Percentiles rank a stretch among this genome's conserved stretches.
Evolutionary conservation across 92 coral and sea anemone genomes (phyloP).

Genomic region (Metridium senile): DNA sequence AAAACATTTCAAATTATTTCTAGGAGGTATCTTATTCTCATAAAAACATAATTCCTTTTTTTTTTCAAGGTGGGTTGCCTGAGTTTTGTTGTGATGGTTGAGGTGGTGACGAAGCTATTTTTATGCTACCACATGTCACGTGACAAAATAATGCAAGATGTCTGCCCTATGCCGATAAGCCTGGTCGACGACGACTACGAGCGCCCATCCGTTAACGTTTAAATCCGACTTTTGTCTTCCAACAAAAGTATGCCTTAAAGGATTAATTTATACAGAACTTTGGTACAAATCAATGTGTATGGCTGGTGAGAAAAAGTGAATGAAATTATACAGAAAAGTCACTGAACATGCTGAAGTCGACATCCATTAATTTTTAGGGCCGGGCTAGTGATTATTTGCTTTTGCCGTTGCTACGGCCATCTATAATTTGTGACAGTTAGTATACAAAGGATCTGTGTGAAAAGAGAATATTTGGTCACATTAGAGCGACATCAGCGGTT

Average conservation of each 20-base stretch:
- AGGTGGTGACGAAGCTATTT: not conserved
- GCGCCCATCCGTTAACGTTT: not conserved
- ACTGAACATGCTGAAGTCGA: not conserved
- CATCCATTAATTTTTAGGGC: not conserved
- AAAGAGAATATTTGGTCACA: constrained; percentile 70
- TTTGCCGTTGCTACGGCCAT: constrained; percentile 82
- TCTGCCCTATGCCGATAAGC: not conserved
- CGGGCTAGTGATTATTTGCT: constrained; percentile 14
- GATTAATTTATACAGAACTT: not conserved
- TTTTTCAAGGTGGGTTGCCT: not conserved
- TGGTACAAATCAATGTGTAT: not conserved
- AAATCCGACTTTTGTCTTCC: constrained; percentile 21
- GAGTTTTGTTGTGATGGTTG: too few relatives aligned
- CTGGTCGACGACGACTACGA: not conserved
- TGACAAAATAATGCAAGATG: not conserved
- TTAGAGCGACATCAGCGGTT: constrained; percentile 57
- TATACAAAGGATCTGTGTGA: constrained; percentile 72
- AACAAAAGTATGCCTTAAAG: constrained; percentile 9
- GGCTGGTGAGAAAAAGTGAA: not conserved
- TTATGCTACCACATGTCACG: not conserved
- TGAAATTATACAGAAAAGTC: not conserved
- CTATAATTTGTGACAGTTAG: constrained; percentile 59
- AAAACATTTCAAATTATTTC: too few relatives aligned
- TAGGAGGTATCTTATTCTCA: not conserved
- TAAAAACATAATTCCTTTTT: too few relatives aligned